Base-by-base conservation (phyloP, 2,797 vertebrate species). In the Florisuga fusca region DNA sequence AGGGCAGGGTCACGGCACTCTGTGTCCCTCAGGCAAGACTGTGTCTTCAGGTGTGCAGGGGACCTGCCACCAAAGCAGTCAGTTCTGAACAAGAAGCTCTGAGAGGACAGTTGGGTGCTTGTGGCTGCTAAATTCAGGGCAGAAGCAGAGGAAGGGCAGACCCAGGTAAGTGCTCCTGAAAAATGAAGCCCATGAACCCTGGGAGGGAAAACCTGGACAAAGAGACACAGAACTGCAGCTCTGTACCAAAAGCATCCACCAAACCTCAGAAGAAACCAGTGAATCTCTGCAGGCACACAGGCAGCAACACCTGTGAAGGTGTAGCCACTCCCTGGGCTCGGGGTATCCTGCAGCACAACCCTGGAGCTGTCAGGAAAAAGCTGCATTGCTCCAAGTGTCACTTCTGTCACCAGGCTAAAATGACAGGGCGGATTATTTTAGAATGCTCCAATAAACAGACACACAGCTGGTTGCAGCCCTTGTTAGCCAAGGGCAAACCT, bases 131-230 rank as follows among this genome's bases (percentile, higher is more conserved):
- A 29, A 53, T 46, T 36, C 22, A 7, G 66, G 26, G 16, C 16
- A 45, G 31, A 13, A 61, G 55, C 59, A 69, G 46, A 57, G 43
- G 26, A 19, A 7, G 66, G 26, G 16, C 16, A 45, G 31, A 12
- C 12, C 21, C 67, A 48, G 46, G 36, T 13, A 15, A n/a, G 36
- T 20, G 11, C 6, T 75, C 21, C 33, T 53, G 54, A 27, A 50
- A 67, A 79, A 72, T 11, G 2, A 62, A 79, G 46, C 25, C 58
- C 19, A 26, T 0, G 0, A 38, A 22, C 13, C 5, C 6, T 12
- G 19, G 29, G 16, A 38, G 26, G 26, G 16, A 82, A 31, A 11
- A 36, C 12, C 18, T 29, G 59, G 78, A 58, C 12, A 62, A 34
- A 5, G 19, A 15, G 12, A 67, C 68, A 57, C 34, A 45, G 29